Base-by-base conservation (phyloP, 2,113 vertebrate species). In the Fulica atra region DNA sequence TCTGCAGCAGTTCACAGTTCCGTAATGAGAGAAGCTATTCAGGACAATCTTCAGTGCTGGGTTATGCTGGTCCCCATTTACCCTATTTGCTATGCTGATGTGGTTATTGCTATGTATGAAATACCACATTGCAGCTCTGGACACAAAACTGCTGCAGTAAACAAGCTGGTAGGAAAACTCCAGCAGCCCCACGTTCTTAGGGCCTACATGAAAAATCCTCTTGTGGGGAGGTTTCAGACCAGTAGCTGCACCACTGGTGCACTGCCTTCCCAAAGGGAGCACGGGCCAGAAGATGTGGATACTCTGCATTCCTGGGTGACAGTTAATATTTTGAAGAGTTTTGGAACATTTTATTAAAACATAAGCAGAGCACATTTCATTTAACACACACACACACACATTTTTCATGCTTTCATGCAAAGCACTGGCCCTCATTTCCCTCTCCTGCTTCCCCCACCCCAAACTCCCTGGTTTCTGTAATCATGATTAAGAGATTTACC, bases 11-110 rank as follows among this genome's bases (percentile, higher is more conserved):
- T 97, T 97, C 15, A 28, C 26, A 0, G 1, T 5, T 29, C 8
- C 11, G 38, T 98, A 92, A 28, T 97, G 97, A 88, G 68, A 86
- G 46, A 98, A 16, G 19, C 26, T 63, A 13, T 60, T 87, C 77
- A 89, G 73, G 31, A 84, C 38, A 48, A 10, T 46, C 23, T 59
- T 8, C 65, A 56, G 33, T 36, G 19, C 61, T 51, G 53, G 23
- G 21, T 88, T 91, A 13, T 40, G 40, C 73, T 79, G 26, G 7
- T 65, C 46, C 57, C n/a, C 38, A 64, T 84, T 82, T 53, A 44
- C 19, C 54, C 25, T 36, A 9, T 85, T 44, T 76, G 31, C 53
- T 84, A 3, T n/a, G 69, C 68, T n/a, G 60, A 68, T 14, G 10
- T 72, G 73, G 21, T 69, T 87, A 68, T 89, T 4, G 3, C 66